Percentiles rank a stretch among this genome's conserved stretches.
phyloP scores from a whole-genome alignment of 2,797 vertebrate species.

The Acridotheres tristis region DNA sequence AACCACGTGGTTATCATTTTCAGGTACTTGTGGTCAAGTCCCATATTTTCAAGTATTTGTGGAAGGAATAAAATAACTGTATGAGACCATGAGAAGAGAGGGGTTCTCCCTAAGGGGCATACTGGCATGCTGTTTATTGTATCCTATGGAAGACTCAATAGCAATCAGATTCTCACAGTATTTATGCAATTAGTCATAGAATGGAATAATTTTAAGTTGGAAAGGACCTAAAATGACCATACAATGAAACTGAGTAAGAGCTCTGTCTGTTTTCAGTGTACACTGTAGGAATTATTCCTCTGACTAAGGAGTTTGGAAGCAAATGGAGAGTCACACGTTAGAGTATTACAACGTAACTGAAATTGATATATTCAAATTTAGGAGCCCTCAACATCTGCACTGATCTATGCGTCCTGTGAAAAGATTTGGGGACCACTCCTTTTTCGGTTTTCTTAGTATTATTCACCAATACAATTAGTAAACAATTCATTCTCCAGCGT shows the following conservation, averaged over 20 bases:
- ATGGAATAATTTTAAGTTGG: not conserved
- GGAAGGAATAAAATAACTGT: not conserved
- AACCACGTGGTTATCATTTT: not conserved
- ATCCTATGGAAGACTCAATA: not conserved
- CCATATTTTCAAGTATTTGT: no score
- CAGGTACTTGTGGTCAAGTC: not conserved
- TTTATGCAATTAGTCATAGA: not conserved
- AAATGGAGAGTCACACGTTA: not conserved
- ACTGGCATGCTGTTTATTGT: accelerated
- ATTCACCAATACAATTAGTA: not conserved
- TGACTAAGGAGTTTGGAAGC: not conserved
- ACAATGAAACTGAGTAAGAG: not conserved
- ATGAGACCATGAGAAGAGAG: not conserved
- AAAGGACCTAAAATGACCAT: not conserved
- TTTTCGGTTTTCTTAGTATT: not conserved
- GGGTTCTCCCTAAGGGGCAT: accelerated
- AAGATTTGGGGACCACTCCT: not conserved
- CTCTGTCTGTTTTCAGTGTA: not conserved
- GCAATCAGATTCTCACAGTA: not conserved
- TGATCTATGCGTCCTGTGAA: accelerated
- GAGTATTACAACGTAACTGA: not conserved
- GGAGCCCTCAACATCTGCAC: not conserved
- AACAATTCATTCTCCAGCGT: not conserved
- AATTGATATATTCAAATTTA: not conserved
- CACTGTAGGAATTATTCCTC: not conserved